phyloP scores from a whole-genome alignment of 1,140 invertebrate genomes.

The Neoseiulus cucumeris region DNA sequence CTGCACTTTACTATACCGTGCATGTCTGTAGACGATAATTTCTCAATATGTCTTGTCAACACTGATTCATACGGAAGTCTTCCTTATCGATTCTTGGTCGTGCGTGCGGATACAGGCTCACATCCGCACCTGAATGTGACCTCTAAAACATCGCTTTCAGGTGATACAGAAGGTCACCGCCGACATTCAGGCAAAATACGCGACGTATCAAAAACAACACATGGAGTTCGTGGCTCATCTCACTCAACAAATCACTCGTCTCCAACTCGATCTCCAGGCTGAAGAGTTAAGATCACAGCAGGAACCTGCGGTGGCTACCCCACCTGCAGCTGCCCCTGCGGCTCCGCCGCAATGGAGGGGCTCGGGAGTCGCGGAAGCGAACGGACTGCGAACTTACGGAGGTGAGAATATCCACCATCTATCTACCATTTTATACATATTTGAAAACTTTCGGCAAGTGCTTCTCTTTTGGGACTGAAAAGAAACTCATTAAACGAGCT shows the following conservation, averaged over 20 bases:
- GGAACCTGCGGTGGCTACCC: neutral
- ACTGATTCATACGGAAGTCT: too few relatives aligned
- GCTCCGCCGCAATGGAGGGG: slow-evolving; percentile 18
- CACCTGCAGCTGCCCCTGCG: slow-evolving; percentile 28
- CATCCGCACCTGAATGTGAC: too few relatives aligned
- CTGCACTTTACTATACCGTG: too few relatives aligned
- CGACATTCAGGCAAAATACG: slow-evolving; percentile 40
- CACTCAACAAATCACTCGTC: slow-evolving; percentile 44
- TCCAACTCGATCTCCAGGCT: slow-evolving; percentile 36
- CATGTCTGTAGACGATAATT: too few relatives aligned
- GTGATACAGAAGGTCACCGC: slow-evolving; percentile 38
- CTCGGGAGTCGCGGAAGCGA: neutral
- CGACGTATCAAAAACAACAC: slow-evolving; percentile 69
- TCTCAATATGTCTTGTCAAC: too few relatives aligned
- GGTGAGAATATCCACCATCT: neutral
- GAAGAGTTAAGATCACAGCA: neutral
- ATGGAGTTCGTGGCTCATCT: slow-evolving; percentile 81
- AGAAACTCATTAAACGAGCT: neutral
- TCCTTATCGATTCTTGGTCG: too few relatives aligned
- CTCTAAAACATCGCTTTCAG: slow-evolving; percentile 46
- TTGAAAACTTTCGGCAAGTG: neutral
- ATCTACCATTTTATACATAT: neutral
- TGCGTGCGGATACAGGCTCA: too few relatives aligned
- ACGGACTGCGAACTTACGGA: neutral
- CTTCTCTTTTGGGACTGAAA: neutral